These are phyloP conservation scores for Troilus luridus DNA, from an alignment of 2,888 invertebrate species.

Conservation along the genomic window DNA sequence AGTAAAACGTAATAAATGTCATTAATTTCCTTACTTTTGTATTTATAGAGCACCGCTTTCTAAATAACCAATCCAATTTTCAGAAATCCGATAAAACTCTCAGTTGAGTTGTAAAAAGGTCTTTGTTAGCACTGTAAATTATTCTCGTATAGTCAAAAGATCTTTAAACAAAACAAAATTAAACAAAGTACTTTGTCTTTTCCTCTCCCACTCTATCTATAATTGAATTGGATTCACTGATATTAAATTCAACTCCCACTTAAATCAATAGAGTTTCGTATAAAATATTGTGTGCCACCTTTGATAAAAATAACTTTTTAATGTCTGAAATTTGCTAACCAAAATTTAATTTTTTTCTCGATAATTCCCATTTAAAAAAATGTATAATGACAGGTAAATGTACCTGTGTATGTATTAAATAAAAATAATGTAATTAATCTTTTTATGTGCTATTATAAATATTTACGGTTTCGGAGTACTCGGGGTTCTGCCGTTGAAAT, in stretches of 20 bases:
- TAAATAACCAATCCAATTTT: neutral
- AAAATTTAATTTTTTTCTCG: too few relatives aligned
- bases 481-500: too few relatives aligned
- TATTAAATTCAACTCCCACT: neutral
- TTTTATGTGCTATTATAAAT: too few relatives aligned
- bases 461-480: too few relatives aligned
- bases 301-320: too few relatives aligned
- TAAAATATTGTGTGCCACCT: neutral
- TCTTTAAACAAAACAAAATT: neutral
- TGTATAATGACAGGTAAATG: too few relatives aligned
- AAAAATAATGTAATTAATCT: too few relatives aligned
- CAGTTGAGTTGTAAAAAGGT: neutral
- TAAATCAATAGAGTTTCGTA: neutral
- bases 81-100: neutral
- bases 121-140: constrained; percentile 11
- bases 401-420: too few relatives aligned
- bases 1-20: neutral
- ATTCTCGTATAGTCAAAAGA: neutral
- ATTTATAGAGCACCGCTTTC: neutral
- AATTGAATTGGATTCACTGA: neutral
- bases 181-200: neutral
- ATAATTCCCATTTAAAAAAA: too few relatives aligned
- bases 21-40: neutral
- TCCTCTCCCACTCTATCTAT: neutral
- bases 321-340: too few relatives aligned